Percentiles rank a stretch among this genome's conserved stretches.
phyloP scores from a whole-genome alignment of 2,113 vertebrate species.

The Chaetodon auriga region DNA sequence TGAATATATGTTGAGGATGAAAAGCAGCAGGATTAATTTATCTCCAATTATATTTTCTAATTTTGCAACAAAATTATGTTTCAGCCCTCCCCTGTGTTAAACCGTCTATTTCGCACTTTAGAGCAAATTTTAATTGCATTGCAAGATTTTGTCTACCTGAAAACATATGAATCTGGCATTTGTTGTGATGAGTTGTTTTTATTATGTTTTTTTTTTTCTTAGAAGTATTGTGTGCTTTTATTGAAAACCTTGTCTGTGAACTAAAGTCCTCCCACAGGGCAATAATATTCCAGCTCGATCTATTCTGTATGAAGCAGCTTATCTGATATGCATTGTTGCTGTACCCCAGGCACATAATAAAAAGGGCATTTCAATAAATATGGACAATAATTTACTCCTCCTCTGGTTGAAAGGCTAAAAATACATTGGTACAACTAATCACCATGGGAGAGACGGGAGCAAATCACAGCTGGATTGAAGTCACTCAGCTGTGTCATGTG shows the following conservation, averaged over 20 bases:
- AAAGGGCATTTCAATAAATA: slow-evolving; percentile 22
- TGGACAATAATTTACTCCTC: slow-evolving; percentile 17
- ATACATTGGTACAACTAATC: neutral
- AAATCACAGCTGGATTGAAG: slow-evolving; percentile 18
- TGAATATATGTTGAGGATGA: neutral
- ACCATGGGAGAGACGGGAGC: neutral
- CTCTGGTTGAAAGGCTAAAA: slow-evolving; percentile 16
- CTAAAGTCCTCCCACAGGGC: slow-evolving; percentile 12
- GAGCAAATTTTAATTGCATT: slow-evolving; percentile 19
- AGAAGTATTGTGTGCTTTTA: neutral
- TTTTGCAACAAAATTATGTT: neutral
- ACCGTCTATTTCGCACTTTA: neutral
- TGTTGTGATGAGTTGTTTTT: slow-evolving; percentile 7
- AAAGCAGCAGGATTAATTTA: neutral
- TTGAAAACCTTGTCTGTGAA: slow-evolving; percentile 10
- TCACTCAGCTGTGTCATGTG: slow-evolving; percentile 39
- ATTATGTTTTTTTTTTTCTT: neutral
- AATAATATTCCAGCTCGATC: slow-evolving; percentile 1
- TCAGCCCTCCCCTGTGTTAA: neutral
- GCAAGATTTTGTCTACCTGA: neutral
- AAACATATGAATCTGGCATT: neutral
- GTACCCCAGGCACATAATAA: neutral
- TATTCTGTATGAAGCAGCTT: neutral
- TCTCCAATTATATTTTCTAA: slow-evolving; percentile 1
- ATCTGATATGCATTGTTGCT: slow-evolving; percentile 12